A percentile compares a stretch with the other conserved stretches of the same genome.
Conservation (phyloP, 2,888 invertebrate species). For the Caenorhabditis sinica region DNA sequence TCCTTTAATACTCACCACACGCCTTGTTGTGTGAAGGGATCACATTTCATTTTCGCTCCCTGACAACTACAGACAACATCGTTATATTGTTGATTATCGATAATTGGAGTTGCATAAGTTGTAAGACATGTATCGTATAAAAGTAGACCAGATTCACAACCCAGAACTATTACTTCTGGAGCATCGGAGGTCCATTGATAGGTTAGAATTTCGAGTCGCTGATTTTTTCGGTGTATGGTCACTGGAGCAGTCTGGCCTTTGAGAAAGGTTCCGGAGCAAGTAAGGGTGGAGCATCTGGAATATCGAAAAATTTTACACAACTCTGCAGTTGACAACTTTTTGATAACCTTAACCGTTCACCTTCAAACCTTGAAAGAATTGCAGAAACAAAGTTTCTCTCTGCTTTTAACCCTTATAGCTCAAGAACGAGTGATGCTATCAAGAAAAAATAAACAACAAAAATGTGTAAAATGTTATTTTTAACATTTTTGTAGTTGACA, state of each 20-base stretch:
- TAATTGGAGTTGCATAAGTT: neutral
- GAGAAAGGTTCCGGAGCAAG: neutral
- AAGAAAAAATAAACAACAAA: no score
- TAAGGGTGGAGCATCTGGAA: neutral
- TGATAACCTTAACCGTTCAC: no score
- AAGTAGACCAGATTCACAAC: slow-evolving; percentile 12
- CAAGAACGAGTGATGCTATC: no score
- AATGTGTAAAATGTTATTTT: no score
- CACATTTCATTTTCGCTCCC: neutral
- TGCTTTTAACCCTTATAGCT: no score
- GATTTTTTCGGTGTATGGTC: neutral
- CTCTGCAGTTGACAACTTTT: no score
- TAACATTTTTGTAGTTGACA: no score
- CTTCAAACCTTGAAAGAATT: no score
- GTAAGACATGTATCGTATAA: neutral
- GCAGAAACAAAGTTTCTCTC: no score
- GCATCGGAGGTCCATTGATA: neutral
- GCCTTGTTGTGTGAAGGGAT: neutral
- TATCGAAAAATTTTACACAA: no score
- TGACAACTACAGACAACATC: slow-evolving; percentile 29
- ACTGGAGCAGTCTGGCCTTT: neutral
- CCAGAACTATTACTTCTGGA: slow-evolving; percentile 5
- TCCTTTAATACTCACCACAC: slow-evolving; percentile 24
- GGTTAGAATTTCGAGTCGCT: slow-evolving; percentile 7
- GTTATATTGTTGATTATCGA: neutral